Evolutionary conservation across 2,797 vertebrate species (phyloP).

Genomic region (Antennarius maculatus): DNA sequence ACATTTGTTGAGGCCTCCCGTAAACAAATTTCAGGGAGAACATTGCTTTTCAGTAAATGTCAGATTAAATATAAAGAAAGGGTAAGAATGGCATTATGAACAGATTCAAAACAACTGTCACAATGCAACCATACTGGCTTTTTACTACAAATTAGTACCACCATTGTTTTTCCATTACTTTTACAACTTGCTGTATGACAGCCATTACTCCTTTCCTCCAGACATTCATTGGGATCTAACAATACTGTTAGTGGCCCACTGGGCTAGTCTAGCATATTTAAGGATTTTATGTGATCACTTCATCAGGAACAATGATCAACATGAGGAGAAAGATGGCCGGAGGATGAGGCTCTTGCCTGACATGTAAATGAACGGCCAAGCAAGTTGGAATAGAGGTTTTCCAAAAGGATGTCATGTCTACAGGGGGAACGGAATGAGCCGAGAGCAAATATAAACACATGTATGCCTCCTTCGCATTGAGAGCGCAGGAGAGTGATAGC

Average conservation of each 20-base stretch:
- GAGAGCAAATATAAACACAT: conserved; percentile 23
- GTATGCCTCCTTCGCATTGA: conserved; percentile 7
- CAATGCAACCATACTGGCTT: not conserved
- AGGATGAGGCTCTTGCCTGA: conserved; percentile 20
- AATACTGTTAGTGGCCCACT: not conserved
- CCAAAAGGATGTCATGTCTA: conserved; percentile 20
- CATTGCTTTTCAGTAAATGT: too few relatives aligned
- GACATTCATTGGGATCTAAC: not conserved
- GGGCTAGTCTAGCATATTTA: conserved; percentile 12
- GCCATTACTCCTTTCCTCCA: not conserved
- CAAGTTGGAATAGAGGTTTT: conserved; percentile 13
- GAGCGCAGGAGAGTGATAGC: conserved; percentile 10
- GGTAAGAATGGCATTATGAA: not conserved
- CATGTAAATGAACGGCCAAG: conserved; percentile 21
- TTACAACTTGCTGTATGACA: not conserved
- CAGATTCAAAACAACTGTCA: not conserved
- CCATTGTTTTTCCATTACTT: not conserved
- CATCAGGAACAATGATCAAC: conserved; percentile 17
- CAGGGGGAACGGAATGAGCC: conserved; percentile 10
- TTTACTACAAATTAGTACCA: not conserved
- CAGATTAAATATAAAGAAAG: not conserved
- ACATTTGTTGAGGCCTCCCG: too few relatives aligned
- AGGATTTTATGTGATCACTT: conserved; percentile 18
- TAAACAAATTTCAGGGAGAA: too few relatives aligned
- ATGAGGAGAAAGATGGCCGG: conserved; percentile 21